phyloP scores from a whole-genome alignment of 2,113 vertebrate species.

The Tachysurus vachellii region DNA sequence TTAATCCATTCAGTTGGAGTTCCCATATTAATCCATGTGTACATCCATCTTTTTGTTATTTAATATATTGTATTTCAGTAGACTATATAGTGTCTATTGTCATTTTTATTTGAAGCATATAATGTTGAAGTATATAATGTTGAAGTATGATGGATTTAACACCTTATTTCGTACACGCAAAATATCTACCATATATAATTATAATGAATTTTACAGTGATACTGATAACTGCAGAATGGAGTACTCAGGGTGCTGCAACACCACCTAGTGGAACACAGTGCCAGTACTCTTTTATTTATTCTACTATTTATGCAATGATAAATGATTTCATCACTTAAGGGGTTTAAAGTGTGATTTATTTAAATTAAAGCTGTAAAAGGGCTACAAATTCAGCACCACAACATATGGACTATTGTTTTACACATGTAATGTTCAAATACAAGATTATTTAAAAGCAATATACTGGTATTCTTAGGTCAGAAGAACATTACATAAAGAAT shows the following conservation, averaged over 20 bases:
- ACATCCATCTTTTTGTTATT: background rate
- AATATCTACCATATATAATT: background rate
- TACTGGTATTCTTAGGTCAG: background rate
- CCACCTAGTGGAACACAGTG: conserved; percentile 2
- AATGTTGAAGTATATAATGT: background rate
- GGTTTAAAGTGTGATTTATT: background rate
- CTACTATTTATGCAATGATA: background rate
- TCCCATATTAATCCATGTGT: background rate
- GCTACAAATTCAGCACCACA: background rate
- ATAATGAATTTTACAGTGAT: background rate
- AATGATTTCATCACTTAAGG: background rate
- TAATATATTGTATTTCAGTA: background rate
- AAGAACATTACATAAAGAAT: background rate
- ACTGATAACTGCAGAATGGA: background rate
- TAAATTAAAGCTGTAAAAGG: background rate
- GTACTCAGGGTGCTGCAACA: background rate
- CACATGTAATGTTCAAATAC: background rate
- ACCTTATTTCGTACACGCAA: background rate
- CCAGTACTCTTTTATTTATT: background rate
- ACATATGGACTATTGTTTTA: background rate
- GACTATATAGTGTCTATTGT: background rate
- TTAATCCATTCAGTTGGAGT: background rate
- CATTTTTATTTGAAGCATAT: background rate
- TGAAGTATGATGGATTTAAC: background rate
- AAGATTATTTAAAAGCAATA: background rate